phyloP scores from a whole-genome alignment of 1,140 invertebrate genomes.

The Drosophila arawakana region DNA sequence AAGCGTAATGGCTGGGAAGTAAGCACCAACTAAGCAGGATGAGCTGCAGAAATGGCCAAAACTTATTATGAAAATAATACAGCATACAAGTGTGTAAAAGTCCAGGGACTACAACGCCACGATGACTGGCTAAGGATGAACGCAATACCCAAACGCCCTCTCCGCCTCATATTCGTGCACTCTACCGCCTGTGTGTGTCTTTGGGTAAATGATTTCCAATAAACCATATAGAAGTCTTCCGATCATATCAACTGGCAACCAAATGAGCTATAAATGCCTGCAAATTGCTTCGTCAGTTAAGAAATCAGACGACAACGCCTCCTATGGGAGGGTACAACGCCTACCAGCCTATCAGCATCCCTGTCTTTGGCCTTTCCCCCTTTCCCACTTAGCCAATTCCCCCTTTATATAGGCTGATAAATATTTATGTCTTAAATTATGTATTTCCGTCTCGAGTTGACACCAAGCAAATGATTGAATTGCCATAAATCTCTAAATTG shows the following conservation, averaged over 20 bases:
- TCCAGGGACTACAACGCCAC: slow-evolving; percentile 2
- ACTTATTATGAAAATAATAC: slow-evolving; percentile 79
- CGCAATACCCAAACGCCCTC: no score
- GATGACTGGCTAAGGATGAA: slow-evolving; percentile 27
- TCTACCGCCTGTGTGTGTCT: background rate
- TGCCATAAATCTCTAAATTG: slow-evolving; percentile 35
- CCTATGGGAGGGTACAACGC: background rate
- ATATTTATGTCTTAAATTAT: slow-evolving; percentile 66
- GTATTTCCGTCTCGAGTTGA: slow-evolving; percentile 20
- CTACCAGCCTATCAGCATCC: no score
- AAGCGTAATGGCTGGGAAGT: slow-evolving; percentile 70
- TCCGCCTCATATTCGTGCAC: no score
- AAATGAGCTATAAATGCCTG: slow-evolving; percentile 76
- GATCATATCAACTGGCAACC: slow-evolving; percentile 65
- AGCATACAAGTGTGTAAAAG: slow-evolving; percentile 17
- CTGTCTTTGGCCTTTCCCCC: no score
- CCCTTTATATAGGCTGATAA: slow-evolving; percentile 19
- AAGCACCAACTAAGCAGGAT: slow-evolving; percentile 76
- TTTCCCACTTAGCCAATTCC: no score
- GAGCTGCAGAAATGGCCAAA: slow-evolving; percentile 75
- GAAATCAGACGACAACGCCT: slow-evolving; percentile 24
- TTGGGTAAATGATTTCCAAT: slow-evolving; percentile 38
- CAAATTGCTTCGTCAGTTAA: slow-evolving; percentile 55
- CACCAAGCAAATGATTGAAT: slow-evolving; percentile 32
- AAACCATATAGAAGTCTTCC: slow-evolving; percentile 24